Evolutionary conservation across 2,888 invertebrate species (phyloP), one percentile per base, ranked within the genome.

Genomic region (Nemoura dubitans): DNA sequence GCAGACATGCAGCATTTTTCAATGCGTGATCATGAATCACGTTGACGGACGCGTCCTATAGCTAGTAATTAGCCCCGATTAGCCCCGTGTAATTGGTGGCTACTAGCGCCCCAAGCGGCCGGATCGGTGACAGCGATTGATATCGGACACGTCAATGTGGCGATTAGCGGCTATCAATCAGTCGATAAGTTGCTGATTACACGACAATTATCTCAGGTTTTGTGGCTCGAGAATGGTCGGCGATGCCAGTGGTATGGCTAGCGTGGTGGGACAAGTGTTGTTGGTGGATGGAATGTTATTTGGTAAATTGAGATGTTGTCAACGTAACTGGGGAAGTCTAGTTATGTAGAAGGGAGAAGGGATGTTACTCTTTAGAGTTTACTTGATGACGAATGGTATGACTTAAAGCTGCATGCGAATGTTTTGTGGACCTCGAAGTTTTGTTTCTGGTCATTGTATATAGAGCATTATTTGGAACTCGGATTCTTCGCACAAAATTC

Each of bases 61-160:
- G 59, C 59, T 59, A 21, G 59, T 59, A 59, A 59, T 59, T 59
- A 59, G 59, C 59, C 59, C 59, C 59, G 59, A 59, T 59, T 59
- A 59, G 59, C 59, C 59, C 59, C 59, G 2, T 6, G 59, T 59
- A 59, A 59, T 59, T 59, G 59, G 59, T 59, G 59, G 59, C 59
- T 59, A 59, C 59, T 21, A 59, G 59, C 59, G 59, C 59, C 59
- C 59, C 59, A 21, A 21, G 59, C 59, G 21, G 59, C 21, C 1
- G 21, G 59, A 3, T 59, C 59, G 59, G 59, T 59, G 59, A 59
- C 59, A 59, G 59, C 59, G 59, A 59, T 59, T 59, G 59, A 59
- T 59, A 59, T 59, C 59, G 59, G 59, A 59, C 59, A 59, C 59
- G 59, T 59, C 59, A 59, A 59, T 59, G 59, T 59, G 21, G 16